Evolutionary conservation across 2,888 invertebrate species (phyloP).

Genomic region (Masnerella sp.): DNA sequence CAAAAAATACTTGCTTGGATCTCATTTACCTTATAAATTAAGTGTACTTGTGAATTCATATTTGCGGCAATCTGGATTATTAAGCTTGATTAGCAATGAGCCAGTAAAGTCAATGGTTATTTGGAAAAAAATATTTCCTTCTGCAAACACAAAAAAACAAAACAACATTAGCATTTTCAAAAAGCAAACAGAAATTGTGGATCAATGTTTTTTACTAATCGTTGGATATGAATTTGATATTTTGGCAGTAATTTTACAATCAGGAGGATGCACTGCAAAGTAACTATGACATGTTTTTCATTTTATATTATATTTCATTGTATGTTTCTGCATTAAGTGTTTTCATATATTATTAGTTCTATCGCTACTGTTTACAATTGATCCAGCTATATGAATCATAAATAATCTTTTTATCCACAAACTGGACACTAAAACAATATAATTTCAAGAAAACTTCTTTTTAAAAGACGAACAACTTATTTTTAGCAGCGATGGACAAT

Average conservation of each 20-base stretch:
- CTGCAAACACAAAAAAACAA: conserved; percentile 70
- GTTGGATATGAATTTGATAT: conserved; percentile 85
- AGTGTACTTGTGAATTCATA: conserved; percentile 87
- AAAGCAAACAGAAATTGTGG: conserved; percentile 79
- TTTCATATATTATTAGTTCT: too few species aligned
- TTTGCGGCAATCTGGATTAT: conserved; percentile 86
- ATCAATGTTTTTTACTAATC: conserved; percentile 87
- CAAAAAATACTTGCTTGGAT: conserved; percentile 85
- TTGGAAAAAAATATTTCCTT: conserved; percentile 87
- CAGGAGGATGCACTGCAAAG: conserved; percentile 86
- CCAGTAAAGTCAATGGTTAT: conserved; percentile 85
- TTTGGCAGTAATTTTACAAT: conserved; percentile 85
- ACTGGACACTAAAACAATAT: not conserved
- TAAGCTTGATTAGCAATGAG: conserved; percentile 83
- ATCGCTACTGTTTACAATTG: too few species aligned
- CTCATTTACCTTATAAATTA: conserved; percentile 87
- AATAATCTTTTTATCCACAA: too few species aligned
- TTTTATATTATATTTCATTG: too few species aligned
- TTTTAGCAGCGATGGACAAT: conserved; percentile 80
- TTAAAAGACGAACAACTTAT: too few species aligned
- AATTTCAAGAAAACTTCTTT: too few species aligned
- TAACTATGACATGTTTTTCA: too few species aligned
- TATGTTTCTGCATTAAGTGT: too few species aligned
- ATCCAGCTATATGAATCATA: too few species aligned
- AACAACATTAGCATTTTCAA: conserved; percentile 77